Evolutionary conservation across 2,797 vertebrate species (phyloP), one percentile per base, ranked within the genome.

Genomic region (Sebastes nivosus): DNA sequence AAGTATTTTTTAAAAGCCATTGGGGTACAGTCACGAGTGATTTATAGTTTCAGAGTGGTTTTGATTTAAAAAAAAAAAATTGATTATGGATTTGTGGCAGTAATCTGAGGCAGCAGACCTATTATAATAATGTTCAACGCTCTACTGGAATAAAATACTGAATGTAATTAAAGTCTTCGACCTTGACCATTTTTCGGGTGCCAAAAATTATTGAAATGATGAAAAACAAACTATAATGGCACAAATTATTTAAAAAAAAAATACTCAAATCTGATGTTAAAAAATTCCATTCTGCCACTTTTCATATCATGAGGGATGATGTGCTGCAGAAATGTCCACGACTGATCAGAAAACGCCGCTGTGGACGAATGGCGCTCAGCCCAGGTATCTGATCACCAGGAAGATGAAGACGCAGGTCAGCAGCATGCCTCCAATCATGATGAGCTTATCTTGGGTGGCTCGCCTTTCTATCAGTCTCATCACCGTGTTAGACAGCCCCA

Each of bases 371-470:
- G 27, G 29, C 3, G 66, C 46, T 99, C 97, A 99, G 80, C 96
- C 97, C 87, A 99, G 94, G 83, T 99, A 99, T 93, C 97, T 96
- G 84, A 99, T 94, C 0, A 97, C 95, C 0, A 99, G 95, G 87
- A 99, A 97, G 94, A 99, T 98, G 88, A 99, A 60, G 57, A 97
- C 57, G n/a, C 98, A 99, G 87, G 98, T 99, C 60, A 98, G 27
- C 72, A 99, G 86, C 97, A 99, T 99, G 14, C 98, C 99, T 20
- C 97, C 97, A 0, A 99, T 96, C 98, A 99, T 98, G 92, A 99
- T 97, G 90, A 97, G 96, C 93, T 99, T 99, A 84, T 99, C 99
- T 77, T 98, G 98, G 46, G 97, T 97, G 70, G 98, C 98, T 89
- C 98, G 93, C 73, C 98, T 97, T 92, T 99, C 98, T 6, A 99